phyloP scores from a whole-genome alignment of 1,140 invertebrate genomes.

The Apis florea region DNA sequence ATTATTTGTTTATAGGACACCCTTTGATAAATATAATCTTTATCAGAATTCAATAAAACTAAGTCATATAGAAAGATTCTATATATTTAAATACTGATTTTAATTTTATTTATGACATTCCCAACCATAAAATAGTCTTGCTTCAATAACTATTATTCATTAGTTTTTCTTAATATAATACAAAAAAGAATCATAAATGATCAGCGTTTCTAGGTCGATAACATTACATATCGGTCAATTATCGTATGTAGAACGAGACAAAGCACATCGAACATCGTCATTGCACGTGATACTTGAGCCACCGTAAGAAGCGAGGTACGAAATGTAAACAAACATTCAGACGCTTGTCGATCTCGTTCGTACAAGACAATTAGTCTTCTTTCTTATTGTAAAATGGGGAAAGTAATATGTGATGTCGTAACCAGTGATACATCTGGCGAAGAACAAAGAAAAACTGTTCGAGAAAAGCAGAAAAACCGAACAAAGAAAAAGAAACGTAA shows the following conservation, averaged over 20 bases:
- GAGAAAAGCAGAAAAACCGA: background rate
- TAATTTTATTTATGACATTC: too few species aligned
- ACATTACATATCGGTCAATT: background rate
- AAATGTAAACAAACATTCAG: slow-evolving; percentile 32
- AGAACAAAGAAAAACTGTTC: background rate
- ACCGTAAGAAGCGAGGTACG: slow-evolving; percentile 15
- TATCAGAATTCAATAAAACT: too few species aligned
- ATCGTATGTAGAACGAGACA: background rate
- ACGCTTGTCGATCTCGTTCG: background rate
- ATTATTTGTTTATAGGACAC: background rate
- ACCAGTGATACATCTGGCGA: background rate
- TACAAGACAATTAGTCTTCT: background rate
- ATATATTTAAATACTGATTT: background rate
- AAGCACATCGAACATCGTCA: slow-evolving; percentile 1
- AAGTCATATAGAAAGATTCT: background rate
- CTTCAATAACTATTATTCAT: too few species aligned
- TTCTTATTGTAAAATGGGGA: background rate
- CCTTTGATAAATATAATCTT: background rate
- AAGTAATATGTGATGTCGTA: background rate
- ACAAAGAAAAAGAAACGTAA: slow-evolving; percentile 33
- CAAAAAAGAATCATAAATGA: background rate
- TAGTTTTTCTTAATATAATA: background rate
- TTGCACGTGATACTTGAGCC: background rate
- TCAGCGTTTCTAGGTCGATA: background rate
- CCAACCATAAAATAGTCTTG: too few species aligned